A percentile compares a stretch with the other conserved stretches of the same genome.
These are phyloP conservation scores for Xyrauchen texanus DNA, from an alignment of 2,113 vertebrate species.

Conservation along the genomic window DNA sequence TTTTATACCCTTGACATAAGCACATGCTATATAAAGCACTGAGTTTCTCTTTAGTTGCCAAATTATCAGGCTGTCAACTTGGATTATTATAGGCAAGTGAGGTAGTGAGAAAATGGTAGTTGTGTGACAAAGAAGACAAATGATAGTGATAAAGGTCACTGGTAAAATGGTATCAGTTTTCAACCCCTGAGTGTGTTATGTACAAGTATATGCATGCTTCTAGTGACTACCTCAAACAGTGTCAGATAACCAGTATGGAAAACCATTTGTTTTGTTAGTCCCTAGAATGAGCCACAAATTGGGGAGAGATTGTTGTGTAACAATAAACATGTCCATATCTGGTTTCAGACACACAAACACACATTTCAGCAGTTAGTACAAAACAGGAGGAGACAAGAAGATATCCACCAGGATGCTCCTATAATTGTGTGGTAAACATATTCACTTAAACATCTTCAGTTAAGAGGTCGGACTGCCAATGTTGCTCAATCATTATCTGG, in stretches of 20 bases:
- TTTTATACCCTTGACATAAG: too few relatives aligned
- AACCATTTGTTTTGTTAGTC: neutral
- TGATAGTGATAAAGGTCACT: conserved; percentile 5
- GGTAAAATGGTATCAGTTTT: neutral
- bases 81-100: conserved; percentile 1
- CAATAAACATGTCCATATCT: conserved; percentile 30
- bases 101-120: neutral
- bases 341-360: conserved; percentile 45
- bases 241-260: conserved; percentile 33
- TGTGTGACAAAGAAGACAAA: conserved; percentile 11
- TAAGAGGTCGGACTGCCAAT: neutral
- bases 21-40: neutral
- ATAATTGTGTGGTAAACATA: conserved; percentile 51
- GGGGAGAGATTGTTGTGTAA: conserved; percentile 24
- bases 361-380: conserved; percentile 37
- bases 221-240: conserved; percentile 4
- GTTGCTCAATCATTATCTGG: conserved; percentile 48
- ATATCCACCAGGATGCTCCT: conserved; percentile 69
- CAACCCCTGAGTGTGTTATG: neutral
- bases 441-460: conserved; percentile 27
- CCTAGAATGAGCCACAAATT: conserved; percentile 6
- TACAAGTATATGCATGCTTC: conserved; percentile 21
- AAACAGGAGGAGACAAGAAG: conserved; percentile 62
- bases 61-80: neutral
- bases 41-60: too few relatives aligned